Evolutionary conservation across 2,888 invertebrate species (phyloP), one percentile per base, ranked within the genome.

Genomic region (Eupithecia pulchellata): DNA sequence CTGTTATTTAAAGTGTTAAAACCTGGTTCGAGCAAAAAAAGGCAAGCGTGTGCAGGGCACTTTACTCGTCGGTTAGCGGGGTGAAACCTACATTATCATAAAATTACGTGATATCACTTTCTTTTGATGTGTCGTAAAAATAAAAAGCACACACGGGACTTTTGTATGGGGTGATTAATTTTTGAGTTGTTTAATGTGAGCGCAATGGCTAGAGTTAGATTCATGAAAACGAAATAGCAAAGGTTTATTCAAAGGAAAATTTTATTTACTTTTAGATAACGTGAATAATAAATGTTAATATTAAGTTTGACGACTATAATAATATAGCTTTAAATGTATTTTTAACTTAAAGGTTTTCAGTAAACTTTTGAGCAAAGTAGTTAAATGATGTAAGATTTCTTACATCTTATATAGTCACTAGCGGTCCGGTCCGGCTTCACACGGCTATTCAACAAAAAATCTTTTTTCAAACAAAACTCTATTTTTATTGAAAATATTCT

Each of bases 51-150:
- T 66, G 58, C 52, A 67, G 55, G 66, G 20, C 29, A 20, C 69
- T 64, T 72, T 67, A 67, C 87, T 87, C 83, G 84, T 82, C 83
- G 82, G 87, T 85, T 86, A 86, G 85, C 82, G 82, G 86, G 85
- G 81, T 82, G 83, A 84, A 73, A 86, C 88, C 86, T 86, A 92
- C 91, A 93, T 93, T 93, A 93, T 89, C 93, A 93, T 93, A 93
- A 93, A 93, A 91, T 92, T 89, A 91, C 90, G 84, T 84, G 87
- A 88, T 92, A 91, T 90, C 92, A 91, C 91, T 92, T 93, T 92
- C 92, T 91, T 91, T 91, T 93, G 91, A 92, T 92, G 92, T 91
- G 89, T 89, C 89, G 82, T 91, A 90, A 91, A 72, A 73, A 69
- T 69, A 70, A 73, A 73, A 73, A 73, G 73, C 73, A 64, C 73